Base-by-base conservation (phyloP, 2,113 vertebrate genomes). In the Stegastes partitus region DNA sequence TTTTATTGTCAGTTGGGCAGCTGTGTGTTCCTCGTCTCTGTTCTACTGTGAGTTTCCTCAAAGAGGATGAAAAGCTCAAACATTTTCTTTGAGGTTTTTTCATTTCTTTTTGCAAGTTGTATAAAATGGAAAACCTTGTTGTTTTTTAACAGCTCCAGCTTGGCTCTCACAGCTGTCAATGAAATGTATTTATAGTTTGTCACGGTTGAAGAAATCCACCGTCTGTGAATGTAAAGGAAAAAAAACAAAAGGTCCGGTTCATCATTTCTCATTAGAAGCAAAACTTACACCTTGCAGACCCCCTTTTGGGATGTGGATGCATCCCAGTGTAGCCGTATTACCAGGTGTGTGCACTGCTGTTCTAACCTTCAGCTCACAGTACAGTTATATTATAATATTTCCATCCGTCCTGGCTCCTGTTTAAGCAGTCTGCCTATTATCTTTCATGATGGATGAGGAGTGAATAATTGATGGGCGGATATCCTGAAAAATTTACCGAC, bases 51-150 rank as follows among this genome's bases (percentile, higher is more conserved):
- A n/a, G 47, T 50, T 22, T 54, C 14, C 14, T 54, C 51, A 25
- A 23, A 25, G 18, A 49, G 18, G 11, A 54, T 23, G 22, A 54
- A 54, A 15, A 22, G 23, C 14, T 25, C 21, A 54, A 25, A 54
- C 21, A 5, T 12, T 25, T 54, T 25, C 21, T 12, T 23, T 54
- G 51, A 23, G 11, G 25, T 54, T 25, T 54, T 22, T 54, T 54
- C n/a, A n/a, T 54, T 25, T 3, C 50, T 54, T 11, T 25, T n/a
- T n/a, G n/a, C n/a, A n/a, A n/a, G n/a, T n/a, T n/a, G 22, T 22
- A 54, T 25, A 54, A 54, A 54, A 54, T 54, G 51, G 14, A 54
- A 54, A 54, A 22, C 51, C 22, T 54, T 54, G 51, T 54, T 54
- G 25, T 16, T 22, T 54, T 54, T 23, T 14, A 14, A 54, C 51